Conservation (phyloP, 2,888 invertebrate species). For the Mactromeris polynyma region DNA sequence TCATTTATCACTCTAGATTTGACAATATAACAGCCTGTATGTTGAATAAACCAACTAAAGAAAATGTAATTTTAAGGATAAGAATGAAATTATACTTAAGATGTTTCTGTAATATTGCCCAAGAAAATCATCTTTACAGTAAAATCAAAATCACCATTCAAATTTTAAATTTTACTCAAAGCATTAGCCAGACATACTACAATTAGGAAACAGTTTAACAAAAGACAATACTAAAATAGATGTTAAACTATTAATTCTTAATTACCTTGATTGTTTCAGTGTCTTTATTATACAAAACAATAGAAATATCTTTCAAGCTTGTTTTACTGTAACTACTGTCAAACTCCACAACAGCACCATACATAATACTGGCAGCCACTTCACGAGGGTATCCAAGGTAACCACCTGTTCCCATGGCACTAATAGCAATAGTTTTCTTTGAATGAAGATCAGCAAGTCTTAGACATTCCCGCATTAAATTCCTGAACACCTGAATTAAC, state of each 20-base stretch:
- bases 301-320: constrained; percentile 70
- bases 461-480: constrained; percentile 73
- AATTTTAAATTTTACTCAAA: no score
- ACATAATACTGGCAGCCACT: constrained; percentile 77
- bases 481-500: constrained; percentile 67
- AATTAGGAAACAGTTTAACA: no score
- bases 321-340: constrained; percentile 66
- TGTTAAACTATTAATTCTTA: neutral
- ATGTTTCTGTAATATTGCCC: no score
- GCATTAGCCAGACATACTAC: no score
- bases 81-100: no score
- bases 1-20: no score
- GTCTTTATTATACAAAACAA: constrained; percentile 76
- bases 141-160: no score
- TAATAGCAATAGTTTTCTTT: constrained; percentile 78
- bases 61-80: no score
- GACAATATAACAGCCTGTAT: no score
- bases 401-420: constrained; percentile 82
- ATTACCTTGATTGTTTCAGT: constrained; percentile 71
- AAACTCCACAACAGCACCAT: constrained; percentile 74
- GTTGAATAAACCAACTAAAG: no score
- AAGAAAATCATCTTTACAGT: no score
- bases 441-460: constrained; percentile 67
- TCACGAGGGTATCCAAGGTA: constrained; percentile 78
- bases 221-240: no score